Base-by-base conservation (phyloP, 2,797 vertebrate species). In the Ptychobarbus kaznakovi region DNA sequence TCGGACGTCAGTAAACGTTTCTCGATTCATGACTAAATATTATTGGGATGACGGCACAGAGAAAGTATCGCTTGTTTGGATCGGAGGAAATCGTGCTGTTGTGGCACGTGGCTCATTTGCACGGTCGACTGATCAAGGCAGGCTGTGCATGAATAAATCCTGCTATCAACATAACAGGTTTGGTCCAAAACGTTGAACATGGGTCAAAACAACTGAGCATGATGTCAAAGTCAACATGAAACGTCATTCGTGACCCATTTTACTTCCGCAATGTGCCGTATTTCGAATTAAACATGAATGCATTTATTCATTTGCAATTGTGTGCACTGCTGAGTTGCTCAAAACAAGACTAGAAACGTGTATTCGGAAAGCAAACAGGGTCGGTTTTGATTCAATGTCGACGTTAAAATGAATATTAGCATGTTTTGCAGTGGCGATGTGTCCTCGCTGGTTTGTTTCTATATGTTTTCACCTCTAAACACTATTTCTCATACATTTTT, bases 371-470 rank as follows among this genome's bases (percentile, higher is more conserved):
- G 73, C 20, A 76, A 56, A 56, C 49, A 4, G 11, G 49, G 28
- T 35, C 1, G 35, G 18, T 53, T 18, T 32, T 28, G 5, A 76
- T 68, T 77, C 56, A 63, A 69, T 22, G n/a, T 56, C 16, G 82
- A 83, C 74, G 42, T 56, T 44, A 56, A 69, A 51, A 65, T 28
- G 9, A 69, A 38, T 2, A 12, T 66, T 11, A 9, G 3, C 42
- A 68, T 38, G 32, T 53, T 72, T 56, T 7, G 40, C 53, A 32
- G 56, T 46, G 12, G 16, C 49, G 25, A 68, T 44, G 56, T 49
- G 58, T 46, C 63, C 74, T 84, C 11, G 46, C 74, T 69, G 74
- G 63, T 78, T 78, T 69, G 46, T 78, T 77, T 77, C n/a, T 76
- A 18, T 25, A 28, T 1, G 58, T 44, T 84, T 77, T 53, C 46